Conservation (phyloP, 2,888 invertebrate genomes). For the Sericinus montela region DNA sequence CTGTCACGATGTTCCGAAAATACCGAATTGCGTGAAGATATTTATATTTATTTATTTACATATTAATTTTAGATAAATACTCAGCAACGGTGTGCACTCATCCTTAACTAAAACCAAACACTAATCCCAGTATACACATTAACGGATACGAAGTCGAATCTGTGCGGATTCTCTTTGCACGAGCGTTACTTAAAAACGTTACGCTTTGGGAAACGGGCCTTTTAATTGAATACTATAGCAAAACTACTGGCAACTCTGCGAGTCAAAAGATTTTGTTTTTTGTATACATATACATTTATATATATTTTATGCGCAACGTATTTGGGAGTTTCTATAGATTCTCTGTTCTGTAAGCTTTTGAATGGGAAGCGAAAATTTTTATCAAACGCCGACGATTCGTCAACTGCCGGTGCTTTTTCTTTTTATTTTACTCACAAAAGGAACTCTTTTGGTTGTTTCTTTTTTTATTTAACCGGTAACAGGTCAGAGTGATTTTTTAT, state of each 20-base stretch:
- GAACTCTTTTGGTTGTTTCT: too few species aligned
- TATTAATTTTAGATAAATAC: background rate
- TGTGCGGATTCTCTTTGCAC: slow-evolving; percentile 42
- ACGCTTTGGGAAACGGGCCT: slow-evolving; percentile 47
- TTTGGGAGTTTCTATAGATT: slow-evolving; percentile 9
- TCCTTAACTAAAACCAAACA: slow-evolving; percentile 58
- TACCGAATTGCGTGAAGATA: too few species aligned
- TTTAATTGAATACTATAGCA: slow-evolving; percentile 51
- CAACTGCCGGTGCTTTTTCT: too few species aligned
- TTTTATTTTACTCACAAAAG: too few species aligned
- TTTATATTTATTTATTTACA: too few species aligned
- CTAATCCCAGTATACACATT: slow-evolving; percentile 73
- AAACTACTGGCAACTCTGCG: background rate
- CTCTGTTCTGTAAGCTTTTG: slow-evolving; percentile 7
- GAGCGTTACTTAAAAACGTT: slow-evolving; percentile 30
- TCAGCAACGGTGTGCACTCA: slow-evolving; percentile 28
- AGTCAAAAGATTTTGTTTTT: slow-evolving; percentile 13
- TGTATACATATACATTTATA: too few species aligned
- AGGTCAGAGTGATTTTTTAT: too few species aligned
- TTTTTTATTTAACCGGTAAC: too few species aligned
- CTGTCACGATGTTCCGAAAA: too few species aligned
- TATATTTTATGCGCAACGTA: background rate
- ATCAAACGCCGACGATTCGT: slow-evolving; percentile 5
- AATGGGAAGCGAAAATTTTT: slow-evolving; percentile 1
- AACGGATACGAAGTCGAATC: slow-evolving; percentile 51